phyloP scores from a whole-genome alignment of 1,140 invertebrate genomes.

The Brachionus rotundiformis region DNA sequence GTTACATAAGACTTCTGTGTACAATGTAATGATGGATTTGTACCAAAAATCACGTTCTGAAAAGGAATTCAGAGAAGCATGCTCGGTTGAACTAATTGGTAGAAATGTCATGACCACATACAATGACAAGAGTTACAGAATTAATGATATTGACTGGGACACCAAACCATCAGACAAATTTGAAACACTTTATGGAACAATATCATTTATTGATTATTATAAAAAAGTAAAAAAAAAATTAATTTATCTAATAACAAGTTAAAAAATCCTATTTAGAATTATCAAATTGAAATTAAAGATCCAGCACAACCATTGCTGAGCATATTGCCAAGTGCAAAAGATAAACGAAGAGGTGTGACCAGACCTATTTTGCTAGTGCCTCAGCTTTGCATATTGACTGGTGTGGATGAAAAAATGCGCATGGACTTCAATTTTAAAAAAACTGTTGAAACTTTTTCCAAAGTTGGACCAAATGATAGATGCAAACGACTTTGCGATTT shows the following conservation, averaged over 20 bases:
- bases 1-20: conserved; percentile 74
- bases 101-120: conserved; percentile 80
- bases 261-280: not conserved
- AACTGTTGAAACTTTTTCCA: conserved; percentile 2
- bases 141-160: conserved; percentile 83
- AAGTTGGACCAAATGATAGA: conserved; percentile 35
- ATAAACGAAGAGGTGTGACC: conserved; percentile 15
- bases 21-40: conserved; percentile 71
- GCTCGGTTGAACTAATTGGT: conserved; percentile 67
- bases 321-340: conserved; percentile 42
- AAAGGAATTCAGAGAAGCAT: conserved; percentile 55
- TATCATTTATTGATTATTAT: conserved; percentile 79
- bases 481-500: conserved; percentile 35
- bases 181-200: conserved; percentile 67
- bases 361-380: conserved; percentile 53
- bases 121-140: conserved; percentile 83
- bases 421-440: conserved; percentile 51
- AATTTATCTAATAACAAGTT: not conserved
- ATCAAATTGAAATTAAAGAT: conserved; percentile 65
- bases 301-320: conserved; percentile 71
- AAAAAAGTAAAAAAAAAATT: conserved; percentile 64
- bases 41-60: conserved; percentile 56
- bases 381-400: conserved; percentile 47
- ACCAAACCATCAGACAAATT: conserved; percentile 69
- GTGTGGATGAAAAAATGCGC: conserved; percentile 43